Conservation (phyloP, 2,797 vertebrate genomes). For the Chlorospingus flavigularis region DNA sequence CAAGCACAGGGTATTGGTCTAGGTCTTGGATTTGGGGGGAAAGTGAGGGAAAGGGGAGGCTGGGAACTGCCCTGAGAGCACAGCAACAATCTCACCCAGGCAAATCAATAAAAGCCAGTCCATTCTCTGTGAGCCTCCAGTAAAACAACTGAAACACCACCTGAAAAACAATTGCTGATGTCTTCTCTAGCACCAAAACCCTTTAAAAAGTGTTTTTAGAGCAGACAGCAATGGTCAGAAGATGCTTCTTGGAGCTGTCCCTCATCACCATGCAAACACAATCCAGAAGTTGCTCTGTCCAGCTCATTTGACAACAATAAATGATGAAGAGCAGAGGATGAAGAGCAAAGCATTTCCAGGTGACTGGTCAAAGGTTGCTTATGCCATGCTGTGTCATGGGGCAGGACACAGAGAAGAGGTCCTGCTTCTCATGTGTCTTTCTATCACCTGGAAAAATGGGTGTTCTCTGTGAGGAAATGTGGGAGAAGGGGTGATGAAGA, state of each 20-base stretch:
- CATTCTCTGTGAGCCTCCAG: accelerated
- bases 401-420: not conserved
- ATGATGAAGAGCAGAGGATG: not conserved
- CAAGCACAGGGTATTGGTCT: not conserved
- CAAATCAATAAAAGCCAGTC: not conserved
- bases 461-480: not conserved
- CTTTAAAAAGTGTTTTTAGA: not conserved
- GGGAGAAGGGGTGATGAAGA: not conserved
- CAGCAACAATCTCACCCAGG: not conserved
- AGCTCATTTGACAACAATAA: not conserved
- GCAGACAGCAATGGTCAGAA: not conserved
- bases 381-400: accelerated
- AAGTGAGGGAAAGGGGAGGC: not conserved
- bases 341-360: not conserved
- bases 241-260: not conserved
- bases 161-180: not conserved
- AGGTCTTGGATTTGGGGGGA: not conserved
- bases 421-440: not conserved
- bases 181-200: not conserved
- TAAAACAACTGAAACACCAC: not conserved
- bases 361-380: not conserved
- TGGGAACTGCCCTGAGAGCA: not conserved
- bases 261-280: not conserved
- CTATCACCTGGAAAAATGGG: not conserved
- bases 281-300: not conserved